A percentile compares a stretch with the other conserved stretches of the same genome.
Conservation (phyloP, 2,888 invertebrate genomes). For the Amphimallon solstitiale region DNA sequence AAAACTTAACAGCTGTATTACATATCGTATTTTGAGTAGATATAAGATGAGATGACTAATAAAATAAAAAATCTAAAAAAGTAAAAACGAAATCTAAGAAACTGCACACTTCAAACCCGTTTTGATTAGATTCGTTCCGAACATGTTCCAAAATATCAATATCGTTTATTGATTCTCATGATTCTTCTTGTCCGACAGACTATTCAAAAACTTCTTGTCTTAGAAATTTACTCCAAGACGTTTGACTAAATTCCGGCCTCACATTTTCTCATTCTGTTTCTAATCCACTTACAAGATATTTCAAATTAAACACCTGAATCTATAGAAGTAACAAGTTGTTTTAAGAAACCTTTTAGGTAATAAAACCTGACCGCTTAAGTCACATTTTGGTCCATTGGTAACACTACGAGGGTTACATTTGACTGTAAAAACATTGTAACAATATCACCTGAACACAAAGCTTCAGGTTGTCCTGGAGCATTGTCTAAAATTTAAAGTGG, state of each 20-base stretch:
- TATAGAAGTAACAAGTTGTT: background rate
- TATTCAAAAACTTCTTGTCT: constrained; percentile 23
- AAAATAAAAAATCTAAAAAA: too few species aligned
- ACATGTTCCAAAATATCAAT: constrained; percentile 35
- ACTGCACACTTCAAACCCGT: too few species aligned
- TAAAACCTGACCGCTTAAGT: constrained; percentile 20
- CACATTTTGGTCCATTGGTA: constrained; percentile 38
- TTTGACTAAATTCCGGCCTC: constrained; percentile 26
- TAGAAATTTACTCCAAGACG: constrained; percentile 32
- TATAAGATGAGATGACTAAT: too few species aligned
- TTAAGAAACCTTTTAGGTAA: background rate
- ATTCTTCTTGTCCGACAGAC: constrained; percentile 7
- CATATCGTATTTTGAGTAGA: too few species aligned
- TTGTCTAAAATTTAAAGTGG: constrained; percentile 34
- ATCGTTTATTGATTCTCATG: constrained; percentile 26
- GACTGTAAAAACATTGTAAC: constrained; percentile 35
- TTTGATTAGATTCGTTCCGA: too few species aligned
- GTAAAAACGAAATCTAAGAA: too few species aligned
- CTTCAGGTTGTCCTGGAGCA: constrained; percentile 9
- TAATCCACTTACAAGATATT: constrained; percentile 13
- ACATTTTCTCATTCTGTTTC: background rate
- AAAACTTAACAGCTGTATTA: too few species aligned
- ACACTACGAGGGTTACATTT: constrained; percentile 35
- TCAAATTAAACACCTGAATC: constrained; percentile 13
- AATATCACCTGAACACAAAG: constrained; percentile 33